Evolutionary conservation across 2,888 invertebrate genomes (phyloP), one percentile per base, ranked within the genome.

Genomic region (Plagodis pulveraria): DNA sequence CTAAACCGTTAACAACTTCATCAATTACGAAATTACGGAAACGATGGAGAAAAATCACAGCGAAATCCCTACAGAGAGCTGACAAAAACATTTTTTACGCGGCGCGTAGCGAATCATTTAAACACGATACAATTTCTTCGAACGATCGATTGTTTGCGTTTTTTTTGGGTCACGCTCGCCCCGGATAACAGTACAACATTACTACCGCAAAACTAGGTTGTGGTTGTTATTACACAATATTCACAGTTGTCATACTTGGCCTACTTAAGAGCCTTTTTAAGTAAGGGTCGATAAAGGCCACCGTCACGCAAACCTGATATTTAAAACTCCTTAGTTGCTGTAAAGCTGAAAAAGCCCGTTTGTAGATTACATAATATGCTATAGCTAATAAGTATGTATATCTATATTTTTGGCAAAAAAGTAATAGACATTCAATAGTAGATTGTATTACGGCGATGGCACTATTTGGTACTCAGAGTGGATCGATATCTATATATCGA

Each of bases 151-250:
- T 70, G 70, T 73, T 73, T 65, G 52, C 63, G 45, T 63, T 47
- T 67, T 71, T 76, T 79, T 76, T 58, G 70, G 76, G 76, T 72
- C 76, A 73, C 61, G 40, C 40, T 5, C 40, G 10, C 66, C 62
- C 63, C 69, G 65, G 66, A 64, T 78, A 79, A 77, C 77, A 64
- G 76, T 75, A 73, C 62, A 62, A 48, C 10, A 12, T 48, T 44
- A 40, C n/a, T n/a, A 38, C 33, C 33, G 32, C 8, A 38, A 41
- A 53, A 36, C 41, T 51, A 46, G 38, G 36, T 42, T 50, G 54
- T 47, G 43, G 9, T 32, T 36, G 11, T n/a, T 43, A 46, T 66
- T 58, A 58, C 57, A 50, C 48, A 63, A 61, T 40, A 47, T 43
- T 43, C 46, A 57, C 45, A n/a, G 42, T 43, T 50, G 40, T 40